Conservation (phyloP, 1,140 invertebrate species). For the Drosophila ambigua region DNA sequence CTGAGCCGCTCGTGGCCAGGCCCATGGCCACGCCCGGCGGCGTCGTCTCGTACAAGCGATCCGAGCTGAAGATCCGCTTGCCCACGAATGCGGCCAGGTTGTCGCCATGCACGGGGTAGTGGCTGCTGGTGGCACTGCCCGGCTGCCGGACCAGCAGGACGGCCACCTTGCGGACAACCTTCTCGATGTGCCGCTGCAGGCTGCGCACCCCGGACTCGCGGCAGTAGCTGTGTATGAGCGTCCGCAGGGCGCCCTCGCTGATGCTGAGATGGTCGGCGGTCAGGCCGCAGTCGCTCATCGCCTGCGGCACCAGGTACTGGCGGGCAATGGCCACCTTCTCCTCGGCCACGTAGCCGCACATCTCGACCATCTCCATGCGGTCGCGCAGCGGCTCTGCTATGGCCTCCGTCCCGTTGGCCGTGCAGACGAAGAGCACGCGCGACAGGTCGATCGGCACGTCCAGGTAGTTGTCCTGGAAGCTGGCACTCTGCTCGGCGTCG, state of each 20-base stretch:
- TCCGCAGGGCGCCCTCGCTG: constrained; percentile 87
- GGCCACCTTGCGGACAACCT: constrained; percentile 94
- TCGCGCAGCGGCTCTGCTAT: constrained; percentile 98
- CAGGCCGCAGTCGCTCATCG: constrained; percentile 87
- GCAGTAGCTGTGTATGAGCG: constrained; percentile 95
- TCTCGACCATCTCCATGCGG: constrained; percentile 99
- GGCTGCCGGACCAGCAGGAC: constrained; percentile 96
- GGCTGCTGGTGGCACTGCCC: constrained; percentile 84
- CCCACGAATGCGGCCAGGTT: constrained; percentile 97
- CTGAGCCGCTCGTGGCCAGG: constrained; percentile 98
- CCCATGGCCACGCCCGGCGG: constrained; percentile 99
- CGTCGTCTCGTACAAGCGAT: constrained; percentile 96
- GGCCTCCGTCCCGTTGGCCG: constrained; percentile 94
- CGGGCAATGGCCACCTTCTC: constrained; percentile 98
- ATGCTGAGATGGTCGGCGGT: constrained; percentile 86
- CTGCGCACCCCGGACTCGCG: constrained; percentile 97
- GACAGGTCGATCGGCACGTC: constrained; percentile 98
- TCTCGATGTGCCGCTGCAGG: constrained; percentile 97
- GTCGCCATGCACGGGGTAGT: constrained; percentile 87
- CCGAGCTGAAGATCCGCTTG: constrained; percentile 97
- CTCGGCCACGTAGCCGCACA: constrained; percentile 97
- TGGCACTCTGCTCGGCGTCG: constrained; percentile 98
- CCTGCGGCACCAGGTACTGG: constrained; percentile 93
- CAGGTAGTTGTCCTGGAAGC: constrained; percentile 95
- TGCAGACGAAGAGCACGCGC: constrained; percentile 98